A percentile compares a stretch with the other conserved stretches of the same genome.
Evolutionary conservation across 1,140 invertebrate species (phyloP).

Genomic region (Sitobion miscanthi): DNA sequence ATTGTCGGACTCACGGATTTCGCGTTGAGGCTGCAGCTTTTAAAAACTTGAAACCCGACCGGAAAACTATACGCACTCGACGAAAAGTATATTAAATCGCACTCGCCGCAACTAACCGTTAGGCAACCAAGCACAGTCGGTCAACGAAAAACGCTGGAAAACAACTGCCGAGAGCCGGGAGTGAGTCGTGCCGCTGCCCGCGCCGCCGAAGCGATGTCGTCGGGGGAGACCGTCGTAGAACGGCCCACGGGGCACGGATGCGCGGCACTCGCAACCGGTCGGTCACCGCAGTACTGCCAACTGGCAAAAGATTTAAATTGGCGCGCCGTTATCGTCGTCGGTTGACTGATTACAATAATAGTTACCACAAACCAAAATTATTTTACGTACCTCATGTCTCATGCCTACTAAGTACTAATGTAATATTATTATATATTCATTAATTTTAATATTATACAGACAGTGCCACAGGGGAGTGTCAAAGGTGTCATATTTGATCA

Average conservation of each 20-base stretch:
- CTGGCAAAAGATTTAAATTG: not conserved
- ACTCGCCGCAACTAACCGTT: not conserved
- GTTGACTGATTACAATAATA: not conserved
- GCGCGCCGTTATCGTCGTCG: not conserved
- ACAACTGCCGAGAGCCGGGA: not conserved
- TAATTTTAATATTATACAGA: too few species aligned
- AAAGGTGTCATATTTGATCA: too few species aligned
- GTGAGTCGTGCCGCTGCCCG: not conserved
- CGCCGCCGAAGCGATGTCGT: not conserved
- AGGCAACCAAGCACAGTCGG: not conserved
- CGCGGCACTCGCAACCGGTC: slow-evolving; percentile 10
- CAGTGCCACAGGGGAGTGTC: too few species aligned
- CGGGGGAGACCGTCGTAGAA: not conserved
- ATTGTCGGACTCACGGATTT: not conserved
- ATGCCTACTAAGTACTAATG: too few species aligned
- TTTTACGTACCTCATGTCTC: too few species aligned
- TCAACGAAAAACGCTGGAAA: not conserved
- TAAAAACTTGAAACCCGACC: not conserved
- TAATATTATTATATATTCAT: too few species aligned
- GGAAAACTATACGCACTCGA: not conserved
- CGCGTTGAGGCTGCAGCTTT: not conserved
- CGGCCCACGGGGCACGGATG: not conserved
- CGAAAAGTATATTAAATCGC: not conserved
- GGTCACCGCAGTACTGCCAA: slow-evolving; percentile 33
- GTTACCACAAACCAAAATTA: not conserved